Percentiles rank a stretch among this genome's conserved stretches.
These are phyloP conservation scores for Diplodus sargus DNA, from an alignment of 2,797 vertebrate species.

Conservation along the genomic window DNA sequence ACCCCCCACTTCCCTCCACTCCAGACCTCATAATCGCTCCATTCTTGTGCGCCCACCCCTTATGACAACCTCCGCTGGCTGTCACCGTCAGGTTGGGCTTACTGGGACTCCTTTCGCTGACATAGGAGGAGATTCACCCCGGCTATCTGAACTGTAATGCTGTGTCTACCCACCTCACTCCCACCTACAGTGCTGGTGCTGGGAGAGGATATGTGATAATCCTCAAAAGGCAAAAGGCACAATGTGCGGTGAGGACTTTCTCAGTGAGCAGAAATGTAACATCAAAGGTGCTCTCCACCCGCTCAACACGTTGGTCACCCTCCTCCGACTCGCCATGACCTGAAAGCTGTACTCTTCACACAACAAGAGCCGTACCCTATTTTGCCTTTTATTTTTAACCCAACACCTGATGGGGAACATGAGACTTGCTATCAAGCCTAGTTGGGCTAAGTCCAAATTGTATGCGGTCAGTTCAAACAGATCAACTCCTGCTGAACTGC, in stretches of 20 bases:
- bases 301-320: slow-evolving; percentile 5
- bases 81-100: slow-evolving; percentile 43
- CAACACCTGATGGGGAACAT: background rate
- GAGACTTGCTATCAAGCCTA: no score
- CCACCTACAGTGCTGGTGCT: slow-evolving; percentile 49
- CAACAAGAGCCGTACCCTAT: background rate
- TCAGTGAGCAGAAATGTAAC: slow-evolving; percentile 29
- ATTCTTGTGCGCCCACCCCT: slow-evolving; percentile 19
- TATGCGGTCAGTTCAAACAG: no score
- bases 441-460: background rate
- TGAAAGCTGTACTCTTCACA: background rate
- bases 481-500: background rate
- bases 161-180: slow-evolving; percentile 23
- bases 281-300: slow-evolving; percentile 14
- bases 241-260: slow-evolving; percentile 29
- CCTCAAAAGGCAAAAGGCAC: slow-evolving; percentile 48
- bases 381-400: background rate
- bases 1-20: slow-evolving; percentile 28
- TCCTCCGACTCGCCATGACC: slow-evolving; percentile 4
- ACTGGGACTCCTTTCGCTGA: slow-evolving; percentile 42
- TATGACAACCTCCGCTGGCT: slow-evolving; percentile 44
- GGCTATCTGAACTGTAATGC: slow-evolving; percentile 29
- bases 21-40: slow-evolving; percentile 47
- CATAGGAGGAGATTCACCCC: slow-evolving; percentile 40
- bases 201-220: slow-evolving; percentile 46